Evolutionary conservation across 2,888 invertebrate genomes (phyloP), one percentile per base, ranked within the genome.

Genomic region (Volucella zonaria): DNA sequence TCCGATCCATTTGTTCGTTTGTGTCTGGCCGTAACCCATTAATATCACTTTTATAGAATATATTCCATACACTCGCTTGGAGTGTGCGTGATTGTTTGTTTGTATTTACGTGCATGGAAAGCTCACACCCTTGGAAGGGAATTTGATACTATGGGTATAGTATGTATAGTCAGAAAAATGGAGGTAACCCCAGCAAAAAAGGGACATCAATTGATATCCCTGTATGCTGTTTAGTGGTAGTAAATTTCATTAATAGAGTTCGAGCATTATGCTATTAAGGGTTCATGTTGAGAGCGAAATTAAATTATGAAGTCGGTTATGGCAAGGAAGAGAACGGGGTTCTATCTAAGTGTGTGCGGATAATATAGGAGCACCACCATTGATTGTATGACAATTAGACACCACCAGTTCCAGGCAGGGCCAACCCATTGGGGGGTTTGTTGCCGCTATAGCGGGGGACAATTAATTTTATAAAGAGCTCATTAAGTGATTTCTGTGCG

Each of bases 1-100:
- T 75, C 70, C 71, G 67, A 76, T 83, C 80, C 70, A 71, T 75
- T 83, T 83, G 80, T 83, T 75, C 61, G 66, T 45, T 80, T 79
- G 79, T 71, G 80, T 83, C 80, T 83, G 83, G 75, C 75, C 75
- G 70, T 83, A 80, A 71, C 75, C 83, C 80, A 83, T 83, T 80
- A 75, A 80, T 83, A 75, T 71, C 70, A 71, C 70, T 83, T 83
- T 80, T 54, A 75, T 75, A 45, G 75, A 67, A n/a, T 61, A 38
- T 47, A 51, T 43, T 51, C 54, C 12, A 38, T 15, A 38, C 23
- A 47, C 38, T n/a, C 61, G 14, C 42, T 15, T 15, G 12, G 42
- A 43, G 71, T 15, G 12, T 54, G 31, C 38, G 43, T 45, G 43
- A 8, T 11, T 31, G 54, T 11, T 15, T 38, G 54, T 18, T 8